Evolutionary conservation across 1,140 invertebrate genomes (phyloP).

Genomic region (Zophobas morio): DNA sequence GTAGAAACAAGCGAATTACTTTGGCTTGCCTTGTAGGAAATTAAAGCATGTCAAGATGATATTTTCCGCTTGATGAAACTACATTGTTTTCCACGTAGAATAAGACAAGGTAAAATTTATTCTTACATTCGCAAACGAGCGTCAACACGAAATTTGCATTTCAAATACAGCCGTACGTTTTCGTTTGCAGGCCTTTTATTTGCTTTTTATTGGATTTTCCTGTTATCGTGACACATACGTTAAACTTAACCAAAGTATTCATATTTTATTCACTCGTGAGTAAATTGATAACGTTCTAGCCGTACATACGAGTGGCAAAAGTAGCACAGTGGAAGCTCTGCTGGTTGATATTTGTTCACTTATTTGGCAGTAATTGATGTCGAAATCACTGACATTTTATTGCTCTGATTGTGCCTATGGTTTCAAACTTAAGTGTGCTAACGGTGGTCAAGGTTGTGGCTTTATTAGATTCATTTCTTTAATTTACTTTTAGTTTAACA

Average conservation of each 20-base stretch:
- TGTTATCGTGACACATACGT: slow-evolving; percentile 21
- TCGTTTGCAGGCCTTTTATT: slow-evolving; percentile 23
- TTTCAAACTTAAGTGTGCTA: slow-evolving; percentile 13
- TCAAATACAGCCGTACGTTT: slow-evolving; percentile 31
- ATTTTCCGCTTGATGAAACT: slow-evolving; percentile 26
- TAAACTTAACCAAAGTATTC: slow-evolving; percentile 35
- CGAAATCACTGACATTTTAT: slow-evolving; percentile 22
- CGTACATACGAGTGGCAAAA: background rate
- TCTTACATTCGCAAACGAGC: slow-evolving; percentile 17
- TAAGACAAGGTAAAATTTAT: slow-evolving; percentile 28
- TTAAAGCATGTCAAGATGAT: background rate
- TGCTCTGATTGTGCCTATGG: background rate
- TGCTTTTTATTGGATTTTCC: slow-evolving; percentile 35
- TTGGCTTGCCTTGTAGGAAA: slow-evolving; percentile 6
- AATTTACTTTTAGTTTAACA: slow-evolving; percentile 29
- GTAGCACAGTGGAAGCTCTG: background rate
- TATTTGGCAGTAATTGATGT: slow-evolving; percentile 13
- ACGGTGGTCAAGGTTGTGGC: slow-evolving; percentile 28
- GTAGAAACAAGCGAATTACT: background rate
- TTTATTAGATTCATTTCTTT: slow-evolving; percentile 36
- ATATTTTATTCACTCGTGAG: slow-evolving; percentile 24
- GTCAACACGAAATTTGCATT: slow-evolving; percentile 28
- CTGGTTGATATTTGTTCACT: slow-evolving; percentile 5
- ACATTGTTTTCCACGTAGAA: slow-evolving; percentile 28
- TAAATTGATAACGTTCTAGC: slow-evolving; percentile 15